Percentiles rank a stretch among this genome's conserved stretches.
These are phyloP conservation scores for Malachius bipustulatus DNA, from an alignment of 2,888 invertebrate genomes.

Conservation along the genomic window DNA sequence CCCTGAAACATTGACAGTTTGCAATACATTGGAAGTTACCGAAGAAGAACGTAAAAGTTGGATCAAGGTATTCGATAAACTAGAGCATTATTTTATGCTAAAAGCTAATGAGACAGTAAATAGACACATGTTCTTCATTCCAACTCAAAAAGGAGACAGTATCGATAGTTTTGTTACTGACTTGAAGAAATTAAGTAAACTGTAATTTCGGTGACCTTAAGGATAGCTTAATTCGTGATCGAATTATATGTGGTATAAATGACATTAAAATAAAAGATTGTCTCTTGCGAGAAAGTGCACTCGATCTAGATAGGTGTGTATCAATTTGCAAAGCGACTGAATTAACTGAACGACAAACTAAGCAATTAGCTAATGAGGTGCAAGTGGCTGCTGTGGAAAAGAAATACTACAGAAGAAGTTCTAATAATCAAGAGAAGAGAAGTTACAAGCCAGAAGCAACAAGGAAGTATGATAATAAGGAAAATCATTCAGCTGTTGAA, in stretches of 20 bases:
- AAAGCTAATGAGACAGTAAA: not conserved
- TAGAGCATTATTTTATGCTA: not conserved
- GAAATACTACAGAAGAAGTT: too few species aligned
- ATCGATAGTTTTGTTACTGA: not conserved
- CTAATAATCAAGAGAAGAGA: too few species aligned
- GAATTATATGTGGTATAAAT: not conserved
- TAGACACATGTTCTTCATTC: not conserved
- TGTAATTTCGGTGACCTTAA: not conserved
- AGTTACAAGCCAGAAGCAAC: too few species aligned
- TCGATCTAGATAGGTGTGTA: slow-evolving; percentile 1
- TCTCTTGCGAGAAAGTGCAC: not conserved
- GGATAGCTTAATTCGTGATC: too few species aligned
- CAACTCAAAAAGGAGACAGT: slow-evolving; percentile 5
- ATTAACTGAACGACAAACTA: slow-evolving; percentile 2
- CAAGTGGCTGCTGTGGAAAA: slow-evolving; percentile 3
- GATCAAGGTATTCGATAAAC: slow-evolving; percentile 1
- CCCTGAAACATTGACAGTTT: not conserved
- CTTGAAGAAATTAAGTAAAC: slow-evolving; percentile 2
- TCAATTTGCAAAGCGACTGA: not conserved
- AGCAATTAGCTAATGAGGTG: not conserved
- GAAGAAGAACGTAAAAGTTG: not conserved
- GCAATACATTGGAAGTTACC: not conserved
- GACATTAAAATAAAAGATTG: not conserved
- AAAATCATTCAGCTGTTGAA: not conserved
- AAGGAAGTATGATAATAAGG: too few species aligned